Conservation (phyloP, 1,140 invertebrate genomes). For the Drosophila cardini region DNA sequence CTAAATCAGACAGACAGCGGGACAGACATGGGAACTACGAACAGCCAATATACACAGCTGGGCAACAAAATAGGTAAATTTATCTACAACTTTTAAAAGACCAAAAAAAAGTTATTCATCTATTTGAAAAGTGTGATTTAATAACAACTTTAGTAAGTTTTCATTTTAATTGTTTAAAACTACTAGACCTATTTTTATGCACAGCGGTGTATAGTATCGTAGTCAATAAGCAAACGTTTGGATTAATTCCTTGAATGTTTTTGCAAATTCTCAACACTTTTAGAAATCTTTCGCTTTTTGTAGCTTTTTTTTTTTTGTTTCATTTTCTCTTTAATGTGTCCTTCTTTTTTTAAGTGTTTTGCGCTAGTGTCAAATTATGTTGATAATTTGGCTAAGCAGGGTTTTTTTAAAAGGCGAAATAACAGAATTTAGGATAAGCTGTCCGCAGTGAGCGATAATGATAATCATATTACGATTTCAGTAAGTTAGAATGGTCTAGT, state of each 20-base stretch:
- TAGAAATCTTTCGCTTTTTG: slow-evolving; percentile 11
- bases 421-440: neutral
- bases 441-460: neutral
- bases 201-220: slow-evolving; percentile 6
- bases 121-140: too few relatives aligned
- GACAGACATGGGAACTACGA: neutral
- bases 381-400: slow-evolving; percentile 39
- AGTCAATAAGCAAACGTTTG: slow-evolving; percentile 33
- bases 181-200: too few relatives aligned
- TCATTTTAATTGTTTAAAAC: too few relatives aligned
- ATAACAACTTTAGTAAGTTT: too few relatives aligned
- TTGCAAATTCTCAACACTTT: slow-evolving; percentile 43
- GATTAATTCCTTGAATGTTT: slow-evolving; percentile 42
- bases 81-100: too few relatives aligned
- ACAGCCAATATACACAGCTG: neutral
- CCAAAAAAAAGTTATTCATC: too few relatives aligned
- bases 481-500: too few relatives aligned
- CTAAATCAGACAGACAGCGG: slow-evolving; percentile 4
- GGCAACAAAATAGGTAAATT: too few relatives aligned
- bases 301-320: slow-evolving; percentile 1
- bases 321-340: neutral
- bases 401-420: neutral
- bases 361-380: slow-evolving; percentile 25
- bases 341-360: slow-evolving; percentile 5
- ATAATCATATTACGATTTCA: too few relatives aligned